Percentiles rank a stretch among this genome's conserved stretches.
These are phyloP conservation scores for Orchesella cincta DNA, from an alignment of 1,140 invertebrate genomes.

Conservation along the genomic window DNA sequence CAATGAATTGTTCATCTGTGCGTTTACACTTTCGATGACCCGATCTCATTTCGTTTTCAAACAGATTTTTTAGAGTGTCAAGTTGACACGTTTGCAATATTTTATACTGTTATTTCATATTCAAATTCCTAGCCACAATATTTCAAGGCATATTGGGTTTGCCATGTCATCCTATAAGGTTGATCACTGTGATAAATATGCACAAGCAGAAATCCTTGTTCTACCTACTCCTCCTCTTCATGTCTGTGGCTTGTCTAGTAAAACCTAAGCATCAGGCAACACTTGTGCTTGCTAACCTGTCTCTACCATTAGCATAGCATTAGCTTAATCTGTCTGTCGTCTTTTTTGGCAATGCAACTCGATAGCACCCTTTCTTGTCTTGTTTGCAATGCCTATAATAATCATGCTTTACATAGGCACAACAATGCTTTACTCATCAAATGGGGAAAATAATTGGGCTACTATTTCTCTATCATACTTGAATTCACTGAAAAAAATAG, in stretches of 20 bases:
- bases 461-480: too few species aligned
- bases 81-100: not conserved
- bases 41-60: not conserved
- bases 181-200: not conserved
- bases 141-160: not conserved
- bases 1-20: not conserved
- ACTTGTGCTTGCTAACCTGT: not conserved
- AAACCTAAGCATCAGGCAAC: not conserved
- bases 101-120: not conserved
- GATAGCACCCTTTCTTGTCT: not conserved
- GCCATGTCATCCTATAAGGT: not conserved
- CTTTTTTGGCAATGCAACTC: too few species aligned
- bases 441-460: too few species aligned
- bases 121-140: not conserved
- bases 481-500: too few species aligned
- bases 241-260: not conserved
- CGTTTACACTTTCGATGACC: not conserved
- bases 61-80: not conserved
- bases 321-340: too few species aligned
- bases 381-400: not conserved
- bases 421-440: not conserved
- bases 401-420: not conserved
- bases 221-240: not conserved
- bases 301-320: too few species aligned
- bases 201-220: too few species aligned